These are phyloP conservation scores for Polydrusus cervinus DNA, from an alignment of 2,888 invertebrate species.

Conservation along the genomic window DNA sequence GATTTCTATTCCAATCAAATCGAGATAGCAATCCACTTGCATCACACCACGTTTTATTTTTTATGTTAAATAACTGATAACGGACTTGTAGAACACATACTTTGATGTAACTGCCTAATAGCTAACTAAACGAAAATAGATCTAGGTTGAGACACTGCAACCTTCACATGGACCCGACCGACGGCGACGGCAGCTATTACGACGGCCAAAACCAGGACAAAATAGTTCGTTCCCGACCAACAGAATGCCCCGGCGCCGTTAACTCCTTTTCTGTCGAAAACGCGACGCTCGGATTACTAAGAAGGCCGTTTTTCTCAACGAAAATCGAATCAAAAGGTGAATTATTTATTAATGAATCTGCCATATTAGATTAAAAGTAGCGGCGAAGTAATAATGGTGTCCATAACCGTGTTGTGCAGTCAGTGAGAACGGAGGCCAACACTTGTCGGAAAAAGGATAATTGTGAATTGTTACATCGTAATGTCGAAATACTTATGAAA, in stretches of 20 bases:
- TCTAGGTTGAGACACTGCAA: constrained; percentile 25
- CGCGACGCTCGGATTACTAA: constrained; percentile 11
- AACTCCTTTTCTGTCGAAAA: constrained; percentile 23
- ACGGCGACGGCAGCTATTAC: constrained; percentile 17
- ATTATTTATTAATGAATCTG: not conserved
- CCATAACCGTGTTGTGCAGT: not conserved
- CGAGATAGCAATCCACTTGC: too few relatives aligned
- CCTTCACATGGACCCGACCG: constrained; percentile 27
- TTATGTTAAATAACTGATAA: not conserved
- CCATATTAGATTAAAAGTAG: not conserved
- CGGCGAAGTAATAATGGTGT: constrained; percentile 1
- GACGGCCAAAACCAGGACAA: constrained; percentile 37
- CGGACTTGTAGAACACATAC: not conserved
- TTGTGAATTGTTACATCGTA: not conserved
- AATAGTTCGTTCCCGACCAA: constrained; percentile 50
- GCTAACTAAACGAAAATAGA: constrained; percentile 40
- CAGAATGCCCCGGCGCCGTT: constrained; percentile 45
- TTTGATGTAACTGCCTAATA: constrained; percentile 20
- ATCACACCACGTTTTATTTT: not conserved
- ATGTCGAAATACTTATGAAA: too few relatives aligned
- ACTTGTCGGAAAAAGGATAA: not conserved
- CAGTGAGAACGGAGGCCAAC: not conserved
- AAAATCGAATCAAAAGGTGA: constrained; percentile 21
- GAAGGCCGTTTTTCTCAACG: not conserved
- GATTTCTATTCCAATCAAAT: too few relatives aligned